These are phyloP conservation scores for Cosmia trapezina DNA, from an alignment of 2,888 invertebrate genomes.

Conservation along the genomic window DNA sequence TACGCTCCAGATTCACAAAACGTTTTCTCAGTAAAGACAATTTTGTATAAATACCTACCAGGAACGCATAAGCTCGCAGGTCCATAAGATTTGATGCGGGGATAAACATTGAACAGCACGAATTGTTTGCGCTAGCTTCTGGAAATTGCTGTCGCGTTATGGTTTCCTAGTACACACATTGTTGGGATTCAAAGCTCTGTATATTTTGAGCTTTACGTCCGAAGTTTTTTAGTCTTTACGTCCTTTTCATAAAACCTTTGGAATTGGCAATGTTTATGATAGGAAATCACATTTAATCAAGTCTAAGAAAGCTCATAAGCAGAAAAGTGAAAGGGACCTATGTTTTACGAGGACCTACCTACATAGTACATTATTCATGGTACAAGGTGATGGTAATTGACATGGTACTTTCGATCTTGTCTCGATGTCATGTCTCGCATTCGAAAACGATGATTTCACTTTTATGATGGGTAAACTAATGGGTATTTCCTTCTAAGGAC, in stretches of 20 bases:
- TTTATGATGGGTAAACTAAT: constrained; percentile 37
- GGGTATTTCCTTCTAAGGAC: not conserved
- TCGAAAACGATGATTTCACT: constrained; percentile 56
- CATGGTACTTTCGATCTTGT: constrained; percentile 60
- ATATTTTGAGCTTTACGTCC: constrained; percentile 6
- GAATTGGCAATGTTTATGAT: too few relatives aligned
- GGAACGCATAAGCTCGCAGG: constrained; percentile 67
- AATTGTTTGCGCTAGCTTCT: constrained; percentile 35
- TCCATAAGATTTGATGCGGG: constrained; percentile 55
- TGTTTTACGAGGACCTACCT: constrained; percentile 31
- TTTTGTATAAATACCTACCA: constrained; percentile 74
- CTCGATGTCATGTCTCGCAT: constrained; percentile 54
- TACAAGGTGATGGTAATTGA: constrained; percentile 55
- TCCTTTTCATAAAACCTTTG: not conserved
- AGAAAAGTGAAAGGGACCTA: constrained; percentile 52
- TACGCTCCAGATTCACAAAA: constrained; percentile 74
- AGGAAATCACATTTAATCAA: not conserved
- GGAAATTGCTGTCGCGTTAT: constrained; percentile 55
- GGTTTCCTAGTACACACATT: constrained; percentile 57
- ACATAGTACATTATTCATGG: constrained; percentile 62
- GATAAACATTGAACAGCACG: constrained; percentile 55
- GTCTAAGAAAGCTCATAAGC: constrained; percentile 37
- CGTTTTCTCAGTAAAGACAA: constrained; percentile 75
- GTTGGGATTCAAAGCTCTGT: constrained; percentile 10
- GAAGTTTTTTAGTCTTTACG: not conserved